Evolutionary conservation across 2,797 vertebrate species (phyloP), one percentile per base, ranked within the genome.

Genomic region (Pagetopsis macropterus): DNA sequence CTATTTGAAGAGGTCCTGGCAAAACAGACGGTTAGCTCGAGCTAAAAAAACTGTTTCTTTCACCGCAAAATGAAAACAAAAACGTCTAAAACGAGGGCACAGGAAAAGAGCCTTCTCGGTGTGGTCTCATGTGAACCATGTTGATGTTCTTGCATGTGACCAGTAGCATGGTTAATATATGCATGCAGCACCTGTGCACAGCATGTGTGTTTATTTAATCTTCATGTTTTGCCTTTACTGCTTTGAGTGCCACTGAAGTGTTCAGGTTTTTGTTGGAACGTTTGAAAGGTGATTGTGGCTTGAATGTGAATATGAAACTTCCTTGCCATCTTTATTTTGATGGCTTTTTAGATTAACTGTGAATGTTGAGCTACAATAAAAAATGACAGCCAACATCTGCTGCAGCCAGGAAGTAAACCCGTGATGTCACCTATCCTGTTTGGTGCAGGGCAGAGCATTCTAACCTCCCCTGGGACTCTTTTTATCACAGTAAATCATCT

Each of bases 1-100:
- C 76, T 84, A 84, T 90, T 92, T 88, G 78, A 83, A 87, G 82
- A 83, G 72, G 83, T 87, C 75, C 72, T 89, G 90, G 87, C 73
- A 82, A 82, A 81, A 76, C 57, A 58, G 51, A 52, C 27, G 56
- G n/a, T 41, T 71, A 37, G 58, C 65, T 68, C 1, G 14, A 66
- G 77, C 87, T 87, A 90, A 88, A 82, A 27, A 69, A 82, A 70
- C 9, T 31, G 67, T 87, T 90, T 82, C 68, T 79, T 58, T 71
- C 23, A 83, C 85, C 60, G 3, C 84, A 83, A 82, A 87, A 72
- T 76, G 64, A 88, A 91, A 93, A 82, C 78, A 89, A 81, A 83
- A 69, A 62, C 16, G 17, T 64, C 77, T 78, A 79, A 86, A 88
- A 83, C 75, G 64, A 84, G 81, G 76, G 57, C 51, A 65, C 65